phyloP scores from a whole-genome alignment of 2,113 vertebrate genomes.

The Daphoenositta chrysoptera region DNA sequence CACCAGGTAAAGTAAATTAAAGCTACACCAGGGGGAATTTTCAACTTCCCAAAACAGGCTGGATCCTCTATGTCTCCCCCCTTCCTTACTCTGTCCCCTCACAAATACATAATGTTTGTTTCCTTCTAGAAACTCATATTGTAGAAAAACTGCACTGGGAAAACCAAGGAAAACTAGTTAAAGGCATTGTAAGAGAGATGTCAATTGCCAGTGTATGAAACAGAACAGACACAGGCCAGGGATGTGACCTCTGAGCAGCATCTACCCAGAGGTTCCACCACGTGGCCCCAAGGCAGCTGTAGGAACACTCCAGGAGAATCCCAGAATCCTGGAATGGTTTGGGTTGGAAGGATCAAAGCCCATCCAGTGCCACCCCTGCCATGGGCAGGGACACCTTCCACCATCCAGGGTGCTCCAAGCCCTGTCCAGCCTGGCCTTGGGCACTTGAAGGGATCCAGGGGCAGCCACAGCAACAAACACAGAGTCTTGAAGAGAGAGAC shows the following conservation, averaged over 20 bases:
- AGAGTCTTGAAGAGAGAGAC: background rate
- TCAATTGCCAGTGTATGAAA: background rate
- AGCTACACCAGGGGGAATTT: background rate
- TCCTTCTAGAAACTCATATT: background rate
- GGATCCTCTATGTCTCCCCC: background rate
- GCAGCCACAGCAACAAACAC: background rate
- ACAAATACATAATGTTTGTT: background rate
- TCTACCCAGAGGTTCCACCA: background rate
- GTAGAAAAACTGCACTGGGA: background rate
- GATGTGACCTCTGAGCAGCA: background rate
- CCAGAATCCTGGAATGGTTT: background rate
- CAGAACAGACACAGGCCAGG: background rate
- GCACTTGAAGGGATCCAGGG: background rate
- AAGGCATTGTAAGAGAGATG: background rate
- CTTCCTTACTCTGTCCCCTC: background rate
- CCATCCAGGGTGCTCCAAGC: fast-evolving
- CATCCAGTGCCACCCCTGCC: background rate
- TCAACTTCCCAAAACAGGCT: background rate
- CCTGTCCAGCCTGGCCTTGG: background rate
- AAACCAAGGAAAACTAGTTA: background rate
- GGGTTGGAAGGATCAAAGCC: background rate
- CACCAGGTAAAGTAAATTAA: background rate
- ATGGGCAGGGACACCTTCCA: background rate
- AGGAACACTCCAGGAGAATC: background rate
- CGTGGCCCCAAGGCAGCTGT: fast-evolving